Evolutionary conservation across 2,888 invertebrate species (phyloP), one percentile per base, ranked within the genome.

Genomic region (Lasioglossum zephyrum): DNA sequence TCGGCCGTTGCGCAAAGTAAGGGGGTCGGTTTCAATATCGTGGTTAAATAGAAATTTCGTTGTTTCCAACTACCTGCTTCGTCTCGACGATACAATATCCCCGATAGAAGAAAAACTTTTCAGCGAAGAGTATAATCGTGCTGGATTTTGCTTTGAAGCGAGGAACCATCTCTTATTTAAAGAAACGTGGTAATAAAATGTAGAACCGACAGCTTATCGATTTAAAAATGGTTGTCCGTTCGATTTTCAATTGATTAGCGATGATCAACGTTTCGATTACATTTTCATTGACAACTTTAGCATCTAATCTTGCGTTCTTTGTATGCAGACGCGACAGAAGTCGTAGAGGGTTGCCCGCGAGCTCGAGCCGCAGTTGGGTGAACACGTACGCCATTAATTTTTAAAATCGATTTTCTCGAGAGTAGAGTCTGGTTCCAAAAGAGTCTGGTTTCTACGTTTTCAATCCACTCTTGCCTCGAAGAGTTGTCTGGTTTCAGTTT

Each of bases 1-100:
- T 84, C 79, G 77, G 53, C 72, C 86, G 79, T 63, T 74, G 81
- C 81, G 57, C 81, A 73, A 81, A 81, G 76, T 57, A 44, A 73
- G 49, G 75, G 73, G 77, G 72, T 74, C 77, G 76, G 70, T 85
- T 86, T 86, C 78, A 86, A 86, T 81, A 81, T 78, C 81, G 81
- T 60, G 75, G 79, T 70, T 75, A 74, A 84, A 86, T 81, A 85
- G 85, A 85, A 85, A 85, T 85, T 83, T 85, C 83, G n/a, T 66
- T 79, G 83, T 79, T 83, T 83, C 79, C 69, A n/a, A 85, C 63
- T 63, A 76, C 57, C 73, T 18, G 57, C 53, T 47, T 26, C 47
- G 60, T 13, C 41, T 26, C 41, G 39, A 4, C 80, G 57, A 63
- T 72, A 63, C 73, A 60, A 81, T 73, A 73, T 73, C 60, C 26